A percentile compares a stretch with the other conserved stretches of the same genome.
Evolutionary conservation across 2,113 vertebrate genomes (phyloP).

Genomic region (Odontophorus gujanensis): DNA sequence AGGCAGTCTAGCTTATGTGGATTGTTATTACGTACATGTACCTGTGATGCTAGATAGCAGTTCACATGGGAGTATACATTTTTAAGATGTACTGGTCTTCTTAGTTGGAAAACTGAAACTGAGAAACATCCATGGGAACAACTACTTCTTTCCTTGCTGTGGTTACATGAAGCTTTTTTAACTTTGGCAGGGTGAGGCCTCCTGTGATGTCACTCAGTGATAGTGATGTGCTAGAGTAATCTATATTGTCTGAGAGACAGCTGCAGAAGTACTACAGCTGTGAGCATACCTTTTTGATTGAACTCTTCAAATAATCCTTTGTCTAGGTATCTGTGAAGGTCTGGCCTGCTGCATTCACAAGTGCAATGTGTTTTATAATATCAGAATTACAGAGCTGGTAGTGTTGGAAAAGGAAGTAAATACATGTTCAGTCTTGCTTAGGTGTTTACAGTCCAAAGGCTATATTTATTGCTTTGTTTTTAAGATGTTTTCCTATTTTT

Average conservation of each 20-base stretch:
- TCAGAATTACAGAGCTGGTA: neutral
- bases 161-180: neutral
- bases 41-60: neutral
- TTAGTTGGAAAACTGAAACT: neutral
- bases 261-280: neutral
- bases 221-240: neutral
- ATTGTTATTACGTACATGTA: neutral
- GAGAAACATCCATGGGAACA: neutral
- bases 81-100: neutral
- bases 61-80: neutral
- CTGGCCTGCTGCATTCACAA: neutral
- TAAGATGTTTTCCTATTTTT: neutral
- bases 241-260: neutral
- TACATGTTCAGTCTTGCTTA: neutral
- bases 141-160: neutral
- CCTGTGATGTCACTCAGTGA: neutral
- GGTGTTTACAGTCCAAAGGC: neutral
- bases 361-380: neutral
- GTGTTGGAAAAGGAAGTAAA: neutral
- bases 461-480: neutral
- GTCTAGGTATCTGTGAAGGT: neutral
- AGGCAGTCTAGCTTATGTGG: neutral
- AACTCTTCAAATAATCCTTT: neutral
- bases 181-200: neutral
- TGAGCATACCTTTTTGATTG: neutral